Conservation (phyloP, 2,888 invertebrate species). For the Clepsis dumicolana region DNA sequence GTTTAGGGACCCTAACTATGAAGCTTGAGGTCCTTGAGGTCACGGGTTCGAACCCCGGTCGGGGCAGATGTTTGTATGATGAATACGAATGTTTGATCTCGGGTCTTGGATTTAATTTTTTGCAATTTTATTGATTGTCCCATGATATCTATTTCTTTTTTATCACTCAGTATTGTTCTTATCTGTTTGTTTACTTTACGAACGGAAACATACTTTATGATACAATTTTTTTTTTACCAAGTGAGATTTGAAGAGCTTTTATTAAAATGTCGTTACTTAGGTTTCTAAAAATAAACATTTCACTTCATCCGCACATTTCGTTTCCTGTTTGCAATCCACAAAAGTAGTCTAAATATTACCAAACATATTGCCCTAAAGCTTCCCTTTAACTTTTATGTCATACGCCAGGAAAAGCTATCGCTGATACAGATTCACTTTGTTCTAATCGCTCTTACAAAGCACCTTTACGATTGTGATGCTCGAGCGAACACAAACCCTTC, state of each 20-base stretch:
- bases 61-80: no score
- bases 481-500: constrained; percentile 2
- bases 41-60: no score
- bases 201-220: no score
- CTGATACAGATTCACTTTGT: constrained; percentile 6
- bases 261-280: background rate
- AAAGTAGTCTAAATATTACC: background rate
- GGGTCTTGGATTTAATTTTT: no score
- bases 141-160: no score
- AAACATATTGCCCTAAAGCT: background rate
- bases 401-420: background rate
- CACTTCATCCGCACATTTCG: background rate
- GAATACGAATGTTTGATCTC: no score
- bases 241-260: background rate
- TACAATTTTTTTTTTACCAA: background rate
- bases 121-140: no score
- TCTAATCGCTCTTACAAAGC: constrained; percentile 12
- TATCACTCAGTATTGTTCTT: background rate
- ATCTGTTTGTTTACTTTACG: no score
- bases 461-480: constrained; percentile 7
- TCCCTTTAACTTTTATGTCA: background rate
- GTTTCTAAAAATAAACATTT: background rate
- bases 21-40: no score
- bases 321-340: background rate
- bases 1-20: no score